A percentile compares a stretch with the other conserved stretches of the same genome.
These are phyloP conservation scores for Dugesia japonica DNA, from an alignment of 2,888 invertebrate genomes.

Conservation along the genomic window DNA sequence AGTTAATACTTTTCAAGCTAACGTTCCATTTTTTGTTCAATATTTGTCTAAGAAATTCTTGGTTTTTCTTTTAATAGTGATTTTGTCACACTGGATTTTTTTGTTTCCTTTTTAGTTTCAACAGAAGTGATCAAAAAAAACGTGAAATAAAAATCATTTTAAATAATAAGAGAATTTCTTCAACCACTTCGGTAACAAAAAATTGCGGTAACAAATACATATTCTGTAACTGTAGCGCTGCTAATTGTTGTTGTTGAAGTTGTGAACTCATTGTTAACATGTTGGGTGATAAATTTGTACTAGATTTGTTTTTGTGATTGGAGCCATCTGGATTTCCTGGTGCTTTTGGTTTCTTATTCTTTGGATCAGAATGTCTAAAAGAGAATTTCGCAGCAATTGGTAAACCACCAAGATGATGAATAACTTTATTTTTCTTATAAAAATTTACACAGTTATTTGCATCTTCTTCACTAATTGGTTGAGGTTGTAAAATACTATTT, in stretches of 20 bases:
- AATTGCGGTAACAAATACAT: not conserved
- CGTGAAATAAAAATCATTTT: too few relatives aligned
- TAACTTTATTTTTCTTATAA: not conserved
- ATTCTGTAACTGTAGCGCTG: not conserved
- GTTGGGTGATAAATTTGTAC: not conserved
- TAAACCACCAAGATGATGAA: conserved; percentile 2
- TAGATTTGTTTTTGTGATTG: not conserved
- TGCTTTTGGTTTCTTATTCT: not conserved
- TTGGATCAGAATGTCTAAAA: not conserved
- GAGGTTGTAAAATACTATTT: not conserved
- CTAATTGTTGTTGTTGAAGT: not conserved
- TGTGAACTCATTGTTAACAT: not conserved
- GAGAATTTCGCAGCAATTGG: not conserved
- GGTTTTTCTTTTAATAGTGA: too few relatives aligned
- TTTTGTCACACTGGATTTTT: too few relatives aligned
- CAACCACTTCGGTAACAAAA: too few relatives aligned
- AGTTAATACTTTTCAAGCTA: too few relatives aligned
- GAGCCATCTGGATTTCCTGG: not conserved
- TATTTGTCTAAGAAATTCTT: too few relatives aligned
- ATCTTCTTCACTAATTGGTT: conserved; percentile 7
- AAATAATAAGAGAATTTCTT: too few relatives aligned
- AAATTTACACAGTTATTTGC: not conserved
- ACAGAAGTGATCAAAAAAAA: too few relatives aligned
- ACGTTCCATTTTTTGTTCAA: too few relatives aligned
- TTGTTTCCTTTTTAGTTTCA: too few relatives aligned